Conservation (phyloP, 2,113 vertebrate genomes). For the Megaceryle maxima region DNA sequence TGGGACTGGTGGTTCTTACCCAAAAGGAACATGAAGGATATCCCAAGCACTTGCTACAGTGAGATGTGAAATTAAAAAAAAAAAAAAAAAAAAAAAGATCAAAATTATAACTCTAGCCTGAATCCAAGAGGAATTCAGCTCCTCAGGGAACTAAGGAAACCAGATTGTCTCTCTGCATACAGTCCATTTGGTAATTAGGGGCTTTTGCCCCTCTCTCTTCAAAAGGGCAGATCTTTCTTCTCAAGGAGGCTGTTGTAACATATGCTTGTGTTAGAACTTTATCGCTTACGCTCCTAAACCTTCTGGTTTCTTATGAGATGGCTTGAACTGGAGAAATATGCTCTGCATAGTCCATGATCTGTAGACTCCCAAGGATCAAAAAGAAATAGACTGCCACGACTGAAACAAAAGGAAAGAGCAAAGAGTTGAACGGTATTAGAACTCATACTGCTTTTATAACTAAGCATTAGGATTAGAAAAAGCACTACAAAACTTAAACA, state of each 20-base stretch:
- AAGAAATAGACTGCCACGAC: slow-evolving; percentile 38
- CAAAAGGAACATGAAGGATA: neutral
- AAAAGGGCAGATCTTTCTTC: neutral
- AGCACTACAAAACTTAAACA: neutral
- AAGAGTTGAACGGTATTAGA: neutral
- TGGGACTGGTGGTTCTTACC: neutral
- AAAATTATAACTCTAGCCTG: neutral
- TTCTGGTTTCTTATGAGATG: slow-evolving; percentile 36
- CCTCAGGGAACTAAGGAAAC: neutral
- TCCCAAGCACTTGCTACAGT: neutral
- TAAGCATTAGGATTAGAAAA: slow-evolving; percentile 13
- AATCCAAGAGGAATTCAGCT: neutral
- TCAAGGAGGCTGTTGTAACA: neutral
- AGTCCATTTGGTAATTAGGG: neutral
- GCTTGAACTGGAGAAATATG: slow-evolving; percentile 47
- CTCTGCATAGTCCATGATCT: slow-evolving; percentile 34
- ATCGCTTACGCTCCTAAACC: slow-evolving; percentile 31
- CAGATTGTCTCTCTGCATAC: slow-evolving; percentile 5
- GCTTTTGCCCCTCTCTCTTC: neutral
- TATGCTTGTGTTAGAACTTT: neutral
- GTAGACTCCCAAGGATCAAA: slow-evolving; percentile 52
- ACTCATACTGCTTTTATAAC: neutral
- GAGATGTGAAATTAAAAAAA: neutral
- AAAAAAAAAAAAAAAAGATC: neutral
- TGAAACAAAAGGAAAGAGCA: slow-evolving; percentile 42